phyloP scores from a whole-genome alignment of 2,888 invertebrate species.

The Yponomeuta cagnagella region DNA sequence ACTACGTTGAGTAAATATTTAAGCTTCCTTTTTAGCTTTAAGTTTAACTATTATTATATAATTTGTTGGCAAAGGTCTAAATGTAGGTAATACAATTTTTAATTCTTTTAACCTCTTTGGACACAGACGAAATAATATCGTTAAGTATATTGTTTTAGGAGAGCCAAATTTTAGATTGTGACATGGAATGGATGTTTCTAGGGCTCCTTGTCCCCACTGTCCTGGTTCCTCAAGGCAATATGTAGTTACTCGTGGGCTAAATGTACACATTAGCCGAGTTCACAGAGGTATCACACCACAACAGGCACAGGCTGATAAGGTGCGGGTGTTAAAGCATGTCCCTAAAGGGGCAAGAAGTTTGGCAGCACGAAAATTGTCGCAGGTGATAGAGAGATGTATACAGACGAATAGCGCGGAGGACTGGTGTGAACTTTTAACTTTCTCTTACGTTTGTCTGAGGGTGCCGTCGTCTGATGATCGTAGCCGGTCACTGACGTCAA shows the following conservation, averaged over 20 bases:
- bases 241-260: too few species aligned
- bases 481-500: constrained; percentile 8
- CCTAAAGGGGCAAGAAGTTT: constrained; percentile 18
- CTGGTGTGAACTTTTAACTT: constrained; percentile 15
- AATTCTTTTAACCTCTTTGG: too few species aligned
- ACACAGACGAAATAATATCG: too few species aligned
- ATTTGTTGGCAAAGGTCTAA: too few species aligned
- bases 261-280: neutral
- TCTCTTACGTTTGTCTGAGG: neutral
- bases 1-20: too few species aligned
- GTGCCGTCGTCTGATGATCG: neutral
- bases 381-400: constrained; percentile 12
- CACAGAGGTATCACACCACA: neutral
- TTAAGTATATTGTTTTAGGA: too few species aligned
- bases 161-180: too few species aligned
- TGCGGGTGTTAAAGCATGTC: constrained; percentile 16
- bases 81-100: too few species aligned
- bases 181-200: too few species aligned
- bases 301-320: neutral
- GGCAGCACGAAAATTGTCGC: constrained; percentile 15
- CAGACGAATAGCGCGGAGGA: constrained; percentile 9
- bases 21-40: too few species aligned
- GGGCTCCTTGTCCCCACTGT: neutral
- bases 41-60: too few species aligned
- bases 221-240: too few species aligned